Conservation (phyloP, 1,140 invertebrate species). For the Ericerus pela region DNA sequence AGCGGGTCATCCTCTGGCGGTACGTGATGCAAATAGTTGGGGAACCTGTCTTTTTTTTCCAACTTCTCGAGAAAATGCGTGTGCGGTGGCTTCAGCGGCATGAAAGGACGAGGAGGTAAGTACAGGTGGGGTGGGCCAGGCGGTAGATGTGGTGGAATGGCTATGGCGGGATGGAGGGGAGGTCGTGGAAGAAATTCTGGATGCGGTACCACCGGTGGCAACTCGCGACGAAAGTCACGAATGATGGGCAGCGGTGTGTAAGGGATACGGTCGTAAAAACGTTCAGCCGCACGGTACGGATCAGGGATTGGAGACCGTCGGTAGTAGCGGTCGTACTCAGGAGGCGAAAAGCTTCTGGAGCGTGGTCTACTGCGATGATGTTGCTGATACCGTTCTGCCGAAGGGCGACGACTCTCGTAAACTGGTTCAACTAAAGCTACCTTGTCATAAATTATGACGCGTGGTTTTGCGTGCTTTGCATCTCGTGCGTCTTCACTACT, state of each 20-base stretch:
- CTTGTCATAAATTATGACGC: constrained; percentile 86
- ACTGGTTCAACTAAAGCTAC: constrained; percentile 83
- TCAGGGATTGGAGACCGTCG: constrained; percentile 49
- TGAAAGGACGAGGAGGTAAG: constrained; percentile 52
- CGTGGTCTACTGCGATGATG: constrained; percentile 39
- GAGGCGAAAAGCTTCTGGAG: constrained; percentile 31
- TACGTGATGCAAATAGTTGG: constrained; percentile 90
- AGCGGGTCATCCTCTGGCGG: constrained; percentile 92
- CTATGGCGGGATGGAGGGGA: constrained; percentile 44
- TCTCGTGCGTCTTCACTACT: constrained; percentile 86
- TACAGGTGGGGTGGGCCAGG: constrained; percentile 47
- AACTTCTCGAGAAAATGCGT: constrained; percentile 62
- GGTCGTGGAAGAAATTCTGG: constrained; percentile 49
- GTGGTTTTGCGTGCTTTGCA: constrained; percentile 83
- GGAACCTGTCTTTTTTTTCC: constrained; percentile 92
- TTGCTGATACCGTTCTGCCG: constrained; percentile 39
- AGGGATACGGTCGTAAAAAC: constrained; percentile 46
- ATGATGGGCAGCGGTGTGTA: constrained; percentile 55
- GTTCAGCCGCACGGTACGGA: constrained; percentile 48
- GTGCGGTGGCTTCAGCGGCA: constrained; percentile 43
- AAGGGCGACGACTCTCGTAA: constrained; percentile 58
- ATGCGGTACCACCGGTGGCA: constrained; percentile 51
- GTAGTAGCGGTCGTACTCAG: constrained; percentile 61
- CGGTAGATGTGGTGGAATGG: constrained; percentile 43
- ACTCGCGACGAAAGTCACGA: constrained; percentile 54